Conservation (phyloP, 2,113 vertebrate species). For the Dasyornis broadbenti region DNA sequence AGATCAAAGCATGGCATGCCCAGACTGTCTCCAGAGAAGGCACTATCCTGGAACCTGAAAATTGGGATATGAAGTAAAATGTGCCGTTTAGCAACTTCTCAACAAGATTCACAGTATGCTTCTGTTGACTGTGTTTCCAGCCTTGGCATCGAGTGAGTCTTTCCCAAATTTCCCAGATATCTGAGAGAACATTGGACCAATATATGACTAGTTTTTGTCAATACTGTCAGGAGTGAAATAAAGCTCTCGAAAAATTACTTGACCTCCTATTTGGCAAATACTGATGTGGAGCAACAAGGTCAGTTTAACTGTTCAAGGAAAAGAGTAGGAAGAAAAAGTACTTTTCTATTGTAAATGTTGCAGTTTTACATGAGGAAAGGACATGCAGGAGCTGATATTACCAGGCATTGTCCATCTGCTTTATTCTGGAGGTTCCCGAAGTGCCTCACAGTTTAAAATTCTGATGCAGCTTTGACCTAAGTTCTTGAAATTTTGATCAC, state of each 20-base stretch:
- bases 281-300: neutral
- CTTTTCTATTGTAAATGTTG: neutral
- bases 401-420: neutral
- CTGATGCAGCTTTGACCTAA: neutral
- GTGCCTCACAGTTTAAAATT: neutral
- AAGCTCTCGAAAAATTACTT: neutral
- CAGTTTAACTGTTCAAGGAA: neutral
- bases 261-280: neutral
- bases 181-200: neutral
- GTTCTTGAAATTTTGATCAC: neutral
- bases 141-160: neutral
- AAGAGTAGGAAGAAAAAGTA: neutral
- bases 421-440: neutral
- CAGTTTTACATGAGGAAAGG: neutral
- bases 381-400: neutral
- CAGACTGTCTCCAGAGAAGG: neutral
- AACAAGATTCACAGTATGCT: neutral
- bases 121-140: neutral
- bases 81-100: neutral
- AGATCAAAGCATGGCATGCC: neutral
- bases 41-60: neutral
- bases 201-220: neutral
- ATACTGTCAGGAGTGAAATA: neutral
- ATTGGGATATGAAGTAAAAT: neutral
- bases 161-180: neutral